Evolutionary conservation across 2,113 vertebrate species (phyloP), one percentile per base, ranked within the genome.

Genomic region (Nipponia nippon): DNA sequence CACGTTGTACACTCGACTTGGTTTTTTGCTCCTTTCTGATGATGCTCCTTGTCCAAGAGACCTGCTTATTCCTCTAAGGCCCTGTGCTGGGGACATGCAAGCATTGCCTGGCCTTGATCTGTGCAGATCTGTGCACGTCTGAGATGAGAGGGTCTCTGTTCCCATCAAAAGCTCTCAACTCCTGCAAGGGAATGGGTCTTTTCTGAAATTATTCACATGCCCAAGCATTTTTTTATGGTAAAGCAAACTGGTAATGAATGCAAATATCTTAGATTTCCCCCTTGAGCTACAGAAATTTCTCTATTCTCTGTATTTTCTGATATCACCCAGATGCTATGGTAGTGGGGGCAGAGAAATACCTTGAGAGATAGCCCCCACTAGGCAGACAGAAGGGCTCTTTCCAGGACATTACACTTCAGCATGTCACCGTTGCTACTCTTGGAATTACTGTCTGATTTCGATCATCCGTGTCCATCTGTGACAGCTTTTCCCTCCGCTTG

Each of bases 381-480:
- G 40, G 52, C 89, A 87, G 61, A 34, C 90, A 97, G 96, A 97
- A 94, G 91, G 95, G 49, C 77, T 80, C 81, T 95, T 97, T 95
- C 94, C 91, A 93, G 72, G 81, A 92, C 88, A 90, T 90, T 90
- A 86, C 92, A 77, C 70, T 93, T 55, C 66, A 95, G 11, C 4
- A 2, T 67, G 52, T 83, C 91, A 93, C 91, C 94, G 95, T 91
- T 87, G 69, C 95, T 61, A 16, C 91, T 89, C 77, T 6, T 52
- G 71, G 65, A 96, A 79, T 95, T 82, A 3, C 83, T 87, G 86
- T 61, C 89, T 38, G 5, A 22, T 69, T 87, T 42, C 83, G 80
- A 79, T 85, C 94, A 87, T 67, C 83, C 30, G 25, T 97, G 93
- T 89, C 95, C 36, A 0, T 65, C 81, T 34, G 62, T 95, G 94